Conservation (phyloP, 2,113 vertebrate species). For the Emberiza fucata region DNA sequence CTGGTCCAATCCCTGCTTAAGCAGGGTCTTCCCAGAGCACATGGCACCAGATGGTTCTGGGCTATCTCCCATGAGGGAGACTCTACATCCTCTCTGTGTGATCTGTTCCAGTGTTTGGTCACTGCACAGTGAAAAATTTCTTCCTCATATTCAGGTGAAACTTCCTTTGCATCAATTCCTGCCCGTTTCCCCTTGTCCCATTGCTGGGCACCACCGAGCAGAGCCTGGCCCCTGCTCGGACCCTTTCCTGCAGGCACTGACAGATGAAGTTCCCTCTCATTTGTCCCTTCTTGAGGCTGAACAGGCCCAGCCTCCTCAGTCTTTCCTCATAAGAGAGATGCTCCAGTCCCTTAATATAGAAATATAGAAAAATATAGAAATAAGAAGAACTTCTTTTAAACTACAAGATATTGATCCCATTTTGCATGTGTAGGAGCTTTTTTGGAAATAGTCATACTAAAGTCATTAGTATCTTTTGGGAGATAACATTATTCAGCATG, state of each 20-base stretch:
- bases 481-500: not conserved
- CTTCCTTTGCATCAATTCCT: rapidly evolving
- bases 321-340: not conserved
- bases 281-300: rapidly evolving
- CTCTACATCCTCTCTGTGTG: not conserved
- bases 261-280: not conserved
- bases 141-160: not conserved
- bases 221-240: not conserved
- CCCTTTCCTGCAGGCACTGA: not conserved
- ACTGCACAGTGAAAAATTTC: not conserved
- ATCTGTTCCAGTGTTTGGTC: rapidly evolving
- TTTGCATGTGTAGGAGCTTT: not conserved
- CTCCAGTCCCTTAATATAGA: not conserved
- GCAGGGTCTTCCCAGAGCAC: not conserved
- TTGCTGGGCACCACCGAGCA: not conserved
- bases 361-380: not conserved
- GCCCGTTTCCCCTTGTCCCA: rapidly evolving
- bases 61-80: not conserved
- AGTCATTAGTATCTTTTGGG: not conserved
- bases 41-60: not conserved
- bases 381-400: not conserved
- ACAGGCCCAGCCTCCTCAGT: not conserved
- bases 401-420: not conserved
- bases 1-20: too few relatives aligned
- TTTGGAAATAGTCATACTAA: not conserved